These are phyloP conservation scores for Melanophora roralis DNA, from an alignment of 2,888 invertebrate species.

Conservation along the genomic window DNA sequence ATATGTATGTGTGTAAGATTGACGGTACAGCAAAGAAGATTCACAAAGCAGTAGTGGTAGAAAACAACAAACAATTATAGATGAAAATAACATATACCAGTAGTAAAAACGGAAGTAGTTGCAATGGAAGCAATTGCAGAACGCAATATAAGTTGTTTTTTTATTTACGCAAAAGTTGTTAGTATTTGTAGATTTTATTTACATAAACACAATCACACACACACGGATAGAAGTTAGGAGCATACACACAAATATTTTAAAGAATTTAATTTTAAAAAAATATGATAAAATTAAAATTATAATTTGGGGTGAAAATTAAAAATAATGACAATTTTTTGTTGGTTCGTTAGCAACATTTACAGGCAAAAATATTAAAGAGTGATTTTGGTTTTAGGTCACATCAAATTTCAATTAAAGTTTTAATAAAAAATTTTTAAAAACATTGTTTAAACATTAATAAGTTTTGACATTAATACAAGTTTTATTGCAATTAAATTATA, in stretches of 20 bases:
- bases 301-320: slow-evolving; percentile 16
- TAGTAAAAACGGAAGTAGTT: not conserved
- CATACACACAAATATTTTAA: slow-evolving; percentile 11
- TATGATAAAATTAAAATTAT: not conserved
- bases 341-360: slow-evolving; percentile 23
- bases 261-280: not conserved
- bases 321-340: not conserved
- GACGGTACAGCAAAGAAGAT: slow-evolving; percentile 2
- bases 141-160: not conserved
- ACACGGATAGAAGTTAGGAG: slow-evolving; percentile 12
- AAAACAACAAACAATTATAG: not conserved
- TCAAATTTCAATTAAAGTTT: not conserved
- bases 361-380: slow-evolving; percentile 27
- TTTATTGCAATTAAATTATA: not conserved
- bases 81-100: not conserved
- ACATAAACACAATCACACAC: slow-evolving; percentile 46
- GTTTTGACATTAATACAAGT: not conserved
- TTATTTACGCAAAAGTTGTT: slow-evolving; percentile 6
- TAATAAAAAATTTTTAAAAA: slow-evolving; percentile 29
- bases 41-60: slow-evolving; percentile 16
- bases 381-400: not conserved
- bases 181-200: slow-evolving; percentile 24
- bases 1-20: slow-evolving; percentile 31
- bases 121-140: not conserved
- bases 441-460: not conserved